Evolutionary conservation across 2,113 vertebrate genomes (phyloP).

Genomic region (Sciurus niger): DNA sequence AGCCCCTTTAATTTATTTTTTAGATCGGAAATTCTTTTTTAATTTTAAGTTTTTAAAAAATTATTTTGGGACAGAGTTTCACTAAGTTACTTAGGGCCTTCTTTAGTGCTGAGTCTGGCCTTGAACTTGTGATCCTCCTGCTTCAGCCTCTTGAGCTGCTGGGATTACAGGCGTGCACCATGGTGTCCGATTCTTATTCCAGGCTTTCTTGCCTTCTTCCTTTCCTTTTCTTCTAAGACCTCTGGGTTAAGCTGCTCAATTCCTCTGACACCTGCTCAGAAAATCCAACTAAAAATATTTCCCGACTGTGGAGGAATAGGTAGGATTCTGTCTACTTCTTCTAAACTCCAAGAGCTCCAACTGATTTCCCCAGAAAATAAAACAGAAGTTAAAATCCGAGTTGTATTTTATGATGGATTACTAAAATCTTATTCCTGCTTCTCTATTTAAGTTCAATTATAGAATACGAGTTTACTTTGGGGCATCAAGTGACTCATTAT

Average conservation of each 20-base stretch:
- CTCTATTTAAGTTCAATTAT: neutral
- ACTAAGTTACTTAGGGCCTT: too few relatives aligned
- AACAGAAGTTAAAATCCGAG: slow-evolving; percentile 46
- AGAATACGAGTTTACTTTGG: slow-evolving; percentile 44
- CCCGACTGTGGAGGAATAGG: fast-evolving
- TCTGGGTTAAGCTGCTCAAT: neutral
- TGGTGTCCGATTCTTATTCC: neutral
- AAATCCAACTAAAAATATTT: neutral
- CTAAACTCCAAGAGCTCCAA: neutral
- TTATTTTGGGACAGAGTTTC: too few relatives aligned
- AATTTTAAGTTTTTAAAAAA: too few relatives aligned
- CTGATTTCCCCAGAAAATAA: slow-evolving; percentile 38
- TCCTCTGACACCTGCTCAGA: neutral
- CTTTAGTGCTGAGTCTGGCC: too few relatives aligned
- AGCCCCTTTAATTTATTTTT: too few relatives aligned
- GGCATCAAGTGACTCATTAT: slow-evolving; percentile 46
- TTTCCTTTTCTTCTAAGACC: neutral
- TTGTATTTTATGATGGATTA: neutral
- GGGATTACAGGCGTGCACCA: too few relatives aligned
- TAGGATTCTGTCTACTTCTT: neutral
- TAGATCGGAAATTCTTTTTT: too few relatives aligned
- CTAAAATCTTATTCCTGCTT: neutral
- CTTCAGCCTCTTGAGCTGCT: too few relatives aligned
- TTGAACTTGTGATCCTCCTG: too few relatives aligned
- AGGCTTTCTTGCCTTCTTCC: neutral